phyloP scores from a whole-genome alignment of 2,113 vertebrate genomes.

The Myrmecobius fasciatus region DNA sequence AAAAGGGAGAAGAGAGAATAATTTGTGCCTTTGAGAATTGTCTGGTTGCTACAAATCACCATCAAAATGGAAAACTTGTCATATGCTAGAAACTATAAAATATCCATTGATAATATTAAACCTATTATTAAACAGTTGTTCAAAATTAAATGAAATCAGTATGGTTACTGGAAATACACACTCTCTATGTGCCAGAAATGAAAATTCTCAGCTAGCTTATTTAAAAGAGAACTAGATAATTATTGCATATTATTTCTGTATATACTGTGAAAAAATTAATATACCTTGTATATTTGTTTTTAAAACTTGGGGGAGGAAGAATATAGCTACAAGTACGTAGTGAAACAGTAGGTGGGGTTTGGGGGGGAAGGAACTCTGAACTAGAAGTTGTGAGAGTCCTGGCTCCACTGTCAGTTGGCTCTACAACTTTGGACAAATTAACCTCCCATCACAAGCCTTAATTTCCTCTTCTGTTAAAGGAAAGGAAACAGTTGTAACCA shows the following conservation, averaged over 20 bases:
- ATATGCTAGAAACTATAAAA: neutral
- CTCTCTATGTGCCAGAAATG: neutral
- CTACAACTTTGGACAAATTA: neutral
- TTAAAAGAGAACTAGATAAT: neutral
- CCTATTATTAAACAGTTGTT: neutral
- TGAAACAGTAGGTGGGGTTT: neutral
- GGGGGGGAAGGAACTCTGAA: neutral
- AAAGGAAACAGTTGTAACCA: neutral
- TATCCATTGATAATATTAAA: neutral
- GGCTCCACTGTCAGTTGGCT: neutral
- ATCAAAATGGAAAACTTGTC: neutral
- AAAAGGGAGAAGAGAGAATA: neutral
- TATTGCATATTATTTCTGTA: neutral
- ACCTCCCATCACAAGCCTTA: neutral
- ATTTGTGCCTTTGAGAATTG: neutral
- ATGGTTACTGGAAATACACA: neutral
- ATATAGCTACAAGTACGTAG: neutral
- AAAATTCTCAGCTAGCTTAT: neutral
- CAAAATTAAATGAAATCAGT: neutral
- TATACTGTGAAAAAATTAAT: neutral
- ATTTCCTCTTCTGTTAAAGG: neutral
- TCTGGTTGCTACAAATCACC: neutral
- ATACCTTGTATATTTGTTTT: neutral
- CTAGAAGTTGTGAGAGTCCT: neutral
- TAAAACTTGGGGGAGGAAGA: neutral